phyloP scores from a whole-genome alignment of 2,113 vertebrate genomes.

The Tor tambroides region DNA sequence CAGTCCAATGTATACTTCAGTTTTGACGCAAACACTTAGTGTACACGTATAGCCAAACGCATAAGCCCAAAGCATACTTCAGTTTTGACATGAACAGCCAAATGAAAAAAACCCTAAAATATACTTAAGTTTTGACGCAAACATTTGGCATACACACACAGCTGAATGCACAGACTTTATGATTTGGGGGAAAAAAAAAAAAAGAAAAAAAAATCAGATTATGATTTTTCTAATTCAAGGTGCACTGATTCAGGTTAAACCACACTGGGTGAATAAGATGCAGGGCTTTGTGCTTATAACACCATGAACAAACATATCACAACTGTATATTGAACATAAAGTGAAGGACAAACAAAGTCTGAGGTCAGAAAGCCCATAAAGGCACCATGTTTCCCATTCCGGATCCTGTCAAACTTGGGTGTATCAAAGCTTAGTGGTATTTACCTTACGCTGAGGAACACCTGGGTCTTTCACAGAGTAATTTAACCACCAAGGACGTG shows the following conservation, averaged over 20 bases:
- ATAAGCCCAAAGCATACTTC: not conserved
- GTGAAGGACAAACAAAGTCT: not conserved
- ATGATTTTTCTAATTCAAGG: not conserved
- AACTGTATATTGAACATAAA: not conserved
- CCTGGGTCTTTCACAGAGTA: constrained; percentile 1
- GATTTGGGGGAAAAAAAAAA: too few species aligned
- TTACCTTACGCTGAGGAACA: not conserved
- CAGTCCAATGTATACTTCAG: too few species aligned
- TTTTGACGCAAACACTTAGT: too few species aligned
- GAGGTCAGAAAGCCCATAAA: not conserved
- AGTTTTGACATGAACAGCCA: not conserved
- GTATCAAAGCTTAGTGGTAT: not conserved
- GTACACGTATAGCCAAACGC: too few species aligned
- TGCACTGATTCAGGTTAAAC: not conserved
- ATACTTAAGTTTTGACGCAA: not conserved
- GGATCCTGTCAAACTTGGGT: not conserved
- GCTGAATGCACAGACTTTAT: not conserved
- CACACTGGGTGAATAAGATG: not conserved
- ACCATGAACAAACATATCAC: not conserved
- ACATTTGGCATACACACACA: not conserved
- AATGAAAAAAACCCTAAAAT: not conserved
- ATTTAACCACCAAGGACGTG: not conserved
- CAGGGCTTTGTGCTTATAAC: not conserved
- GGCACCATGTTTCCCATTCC: not conserved
- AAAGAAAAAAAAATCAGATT: not conserved